Evolutionary conservation across 1,140 invertebrate genomes (phyloP), one percentile per base, ranked within the genome.

Genomic region (Dysdera silvatica): DNA sequence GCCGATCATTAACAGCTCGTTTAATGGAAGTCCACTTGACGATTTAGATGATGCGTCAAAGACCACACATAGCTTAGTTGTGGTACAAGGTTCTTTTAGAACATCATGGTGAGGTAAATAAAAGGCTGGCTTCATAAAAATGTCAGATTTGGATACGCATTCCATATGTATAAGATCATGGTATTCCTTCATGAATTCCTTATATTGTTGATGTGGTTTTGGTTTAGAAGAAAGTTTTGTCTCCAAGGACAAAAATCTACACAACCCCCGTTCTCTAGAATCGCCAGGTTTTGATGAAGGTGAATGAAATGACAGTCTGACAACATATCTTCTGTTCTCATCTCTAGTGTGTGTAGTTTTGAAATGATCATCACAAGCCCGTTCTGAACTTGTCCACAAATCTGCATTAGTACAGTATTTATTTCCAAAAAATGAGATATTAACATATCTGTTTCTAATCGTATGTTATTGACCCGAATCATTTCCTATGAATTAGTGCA

Each of bases 41-140:
- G n/a, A n/a, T n/a, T n/a, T n/a, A n/a, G n/a, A n/a, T n/a, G n/a
- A n/a, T n/a, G n/a, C n/a, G n/a, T n/a, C n/a, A n/a, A n/a, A n/a
- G n/a, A 55, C 53, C 6, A 55, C 31, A 23, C 53, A 4, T 4
- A 55, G 53, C 18, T 55, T 55, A 23, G 53, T 55, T 18, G 26
- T 55, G 7, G 18, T 23, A 45, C 67, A 71, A 16, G 53, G 47
- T 29, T 51, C n/a, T 52, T 71, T 72, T 2, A 68, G 6, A 10
- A 74, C 72, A 26, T 67, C 65, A 57, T 73, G 73, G 64, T 74
- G 72, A 7, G 74, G 74, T 8, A 75, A 45, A 52, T 71, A 75
- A 52, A 66, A 70, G 5, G 37, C n/a, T 4, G 4, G 35, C 18
- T 28, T 0, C 28, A 28, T 7, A 2, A 12, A 20, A 8, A 26